A percentile compares a stretch with the other conserved stretches of the same genome.
Evolutionary conservation across 2,888 invertebrate species (phyloP).

Genomic region (Disparrhopalites patrizii): DNA sequence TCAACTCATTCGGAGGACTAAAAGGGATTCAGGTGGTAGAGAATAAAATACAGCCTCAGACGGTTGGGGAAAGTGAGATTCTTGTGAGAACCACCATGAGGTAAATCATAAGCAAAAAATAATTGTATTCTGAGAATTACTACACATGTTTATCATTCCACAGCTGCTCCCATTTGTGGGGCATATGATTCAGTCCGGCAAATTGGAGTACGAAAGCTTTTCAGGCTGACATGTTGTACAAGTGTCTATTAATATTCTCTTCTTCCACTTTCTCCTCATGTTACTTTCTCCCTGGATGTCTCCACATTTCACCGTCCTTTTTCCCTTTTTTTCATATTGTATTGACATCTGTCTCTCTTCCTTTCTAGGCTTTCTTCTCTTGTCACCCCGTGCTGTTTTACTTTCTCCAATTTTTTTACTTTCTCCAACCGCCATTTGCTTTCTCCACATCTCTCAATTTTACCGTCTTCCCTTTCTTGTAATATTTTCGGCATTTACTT

Average conservation of each 20-base stretch:
- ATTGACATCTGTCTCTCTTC: not conserved
- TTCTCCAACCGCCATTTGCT: too few relatives aligned
- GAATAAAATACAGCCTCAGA: slow-evolving; percentile 64
- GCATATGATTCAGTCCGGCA: not conserved
- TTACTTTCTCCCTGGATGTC: not conserved
- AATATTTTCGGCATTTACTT: not conserved
- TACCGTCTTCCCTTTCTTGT: not conserved
- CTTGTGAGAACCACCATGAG: slow-evolving; percentile 79
- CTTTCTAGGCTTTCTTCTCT: not conserved
- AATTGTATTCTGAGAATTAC: too few relatives aligned
- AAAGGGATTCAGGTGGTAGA: slow-evolving; percentile 78
- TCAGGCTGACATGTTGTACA: too few relatives aligned
- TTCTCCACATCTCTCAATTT: too few relatives aligned
- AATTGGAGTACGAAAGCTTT: not conserved
- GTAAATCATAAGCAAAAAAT: too few relatives aligned
- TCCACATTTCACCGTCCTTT: too few relatives aligned
- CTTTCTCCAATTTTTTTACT: too few relatives aligned
- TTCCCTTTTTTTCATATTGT: not conserved
- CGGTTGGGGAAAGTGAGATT: slow-evolving; percentile 59
- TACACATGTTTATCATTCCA: too few relatives aligned
- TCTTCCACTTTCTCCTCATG: not conserved
- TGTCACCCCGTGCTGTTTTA: not conserved
- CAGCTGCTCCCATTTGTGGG: not conserved
- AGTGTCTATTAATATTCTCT: too few relatives aligned
- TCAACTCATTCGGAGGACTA: slow-evolving; percentile 76